These are phyloP conservation scores for Oryzias curvinotus DNA, from an alignment of 2,113 vertebrate species.

Conservation along the genomic window DNA sequence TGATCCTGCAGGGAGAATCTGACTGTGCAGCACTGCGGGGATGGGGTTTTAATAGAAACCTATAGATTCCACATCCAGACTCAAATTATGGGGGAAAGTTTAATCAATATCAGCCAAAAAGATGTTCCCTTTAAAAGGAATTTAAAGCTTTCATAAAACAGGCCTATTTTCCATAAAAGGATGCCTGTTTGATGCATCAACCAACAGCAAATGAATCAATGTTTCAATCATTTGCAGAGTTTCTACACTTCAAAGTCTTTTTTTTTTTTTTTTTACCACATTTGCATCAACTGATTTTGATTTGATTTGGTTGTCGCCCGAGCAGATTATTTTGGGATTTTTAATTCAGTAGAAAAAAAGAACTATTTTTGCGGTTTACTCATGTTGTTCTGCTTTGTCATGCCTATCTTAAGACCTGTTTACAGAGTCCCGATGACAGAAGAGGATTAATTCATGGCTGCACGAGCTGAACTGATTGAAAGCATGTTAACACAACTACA, in stretches of 20 bases:
- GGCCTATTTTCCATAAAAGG: neutral
- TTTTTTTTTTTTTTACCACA: too few relatives aligned
- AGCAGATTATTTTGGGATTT: too few relatives aligned
- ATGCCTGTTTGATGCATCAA: neutral
- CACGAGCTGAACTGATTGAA: neutral
- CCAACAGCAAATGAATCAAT: neutral
- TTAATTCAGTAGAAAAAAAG: too few relatives aligned
- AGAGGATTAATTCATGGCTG: neutral
- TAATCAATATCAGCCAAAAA: slow-evolving; percentile 9
- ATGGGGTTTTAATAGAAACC: neutral
- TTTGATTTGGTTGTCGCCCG: too few relatives aligned
- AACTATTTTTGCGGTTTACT: too few relatives aligned
- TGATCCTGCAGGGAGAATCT: slow-evolving; percentile 19
- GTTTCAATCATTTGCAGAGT: neutral
- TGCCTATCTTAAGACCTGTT: neutral
- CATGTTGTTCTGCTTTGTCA: neutral
- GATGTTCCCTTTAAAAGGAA: too few relatives aligned
- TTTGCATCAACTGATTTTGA: too few relatives aligned
- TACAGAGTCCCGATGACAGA: neutral
- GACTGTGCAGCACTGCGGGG: neutral
- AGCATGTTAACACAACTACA: neutral
- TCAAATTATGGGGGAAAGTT: neutral
- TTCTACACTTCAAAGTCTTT: too few relatives aligned
- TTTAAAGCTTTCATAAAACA: too few relatives aligned
- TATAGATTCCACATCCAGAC: neutral